These are phyloP conservation scores for Drosophila paramelanica DNA, from an alignment of 2,888 invertebrate genomes.

Conservation along the genomic window DNA sequence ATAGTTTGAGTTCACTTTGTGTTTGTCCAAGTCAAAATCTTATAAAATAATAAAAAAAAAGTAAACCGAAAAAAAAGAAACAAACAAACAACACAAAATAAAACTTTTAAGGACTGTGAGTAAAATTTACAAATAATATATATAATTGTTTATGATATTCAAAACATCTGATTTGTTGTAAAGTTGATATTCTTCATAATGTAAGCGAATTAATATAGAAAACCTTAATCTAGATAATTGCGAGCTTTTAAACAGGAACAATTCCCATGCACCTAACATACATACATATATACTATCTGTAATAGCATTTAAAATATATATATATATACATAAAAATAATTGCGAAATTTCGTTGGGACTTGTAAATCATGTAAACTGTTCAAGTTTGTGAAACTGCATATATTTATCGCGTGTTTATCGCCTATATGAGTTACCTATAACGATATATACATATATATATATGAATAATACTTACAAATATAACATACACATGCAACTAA, in stretches of 20 bases:
- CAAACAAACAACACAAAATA: constrained; percentile 24
- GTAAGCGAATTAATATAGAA: constrained; percentile 23
- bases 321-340: not conserved
- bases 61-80: constrained; percentile 15
- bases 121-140: constrained; percentile 45
- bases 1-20: constrained; percentile 49
- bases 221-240: constrained; percentile 38
- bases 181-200: constrained; percentile 43
- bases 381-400: constrained; percentile 45
- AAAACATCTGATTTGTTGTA: constrained; percentile 45
- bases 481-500: constrained; percentile 14
- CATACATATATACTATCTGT: constrained; percentile 35
- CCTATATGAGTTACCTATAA: constrained; percentile 5
- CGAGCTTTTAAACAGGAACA: constrained; percentile 47
- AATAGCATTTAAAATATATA: constrained; percentile 51
- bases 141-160: constrained; percentile 51
- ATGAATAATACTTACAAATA: constrained; percentile 17
- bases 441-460: constrained; percentile 6
- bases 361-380: constrained; percentile 39
- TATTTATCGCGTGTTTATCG: constrained; percentile 38
- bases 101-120: constrained; percentile 63
- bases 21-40: constrained; percentile 58
- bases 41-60: constrained; percentile 31
- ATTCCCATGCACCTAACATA: constrained; percentile 24
- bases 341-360: constrained; percentile 31